These are phyloP conservation scores for Agelas oroides DNA, from an alignment of 37 sponge, comb jelly and placozoan species.

Conservation along the genomic window DNA sequence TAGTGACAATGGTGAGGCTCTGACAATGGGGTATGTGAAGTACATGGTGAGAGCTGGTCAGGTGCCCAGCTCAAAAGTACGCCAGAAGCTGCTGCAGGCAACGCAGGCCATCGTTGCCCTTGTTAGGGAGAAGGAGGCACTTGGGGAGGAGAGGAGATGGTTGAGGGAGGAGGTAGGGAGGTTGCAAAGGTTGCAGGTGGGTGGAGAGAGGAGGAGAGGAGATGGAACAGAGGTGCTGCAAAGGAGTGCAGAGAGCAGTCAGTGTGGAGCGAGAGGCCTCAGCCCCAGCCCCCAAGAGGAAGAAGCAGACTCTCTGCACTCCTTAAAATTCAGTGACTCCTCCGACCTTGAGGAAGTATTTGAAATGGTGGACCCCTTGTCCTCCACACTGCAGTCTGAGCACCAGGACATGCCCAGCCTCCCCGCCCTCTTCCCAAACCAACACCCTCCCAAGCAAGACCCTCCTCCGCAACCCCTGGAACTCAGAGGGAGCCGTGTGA, in stretches of 20 bases:
- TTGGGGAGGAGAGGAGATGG: background rate
- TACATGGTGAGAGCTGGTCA: slow-evolving; percentile 58
- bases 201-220: slow-evolving; percentile 13
- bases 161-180: background rate
- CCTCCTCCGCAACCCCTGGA: too few relatives aligned
- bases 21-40: slow-evolving; percentile 21
- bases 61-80: slow-evolving; percentile 48
- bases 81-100: slow-evolving; percentile 63
- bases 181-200: background rate
- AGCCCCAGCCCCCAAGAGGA: background rate
- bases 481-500: too few relatives aligned
- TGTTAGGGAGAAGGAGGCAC: slow-evolving; percentile 39
- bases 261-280: background rate
- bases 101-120: slow-evolving; percentile 67
- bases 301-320: background rate
- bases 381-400: too few relatives aligned
- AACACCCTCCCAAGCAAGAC: too few relatives aligned
- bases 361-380: background rate
- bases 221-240: too few relatives aligned
- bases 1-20: too few relatives aligned
- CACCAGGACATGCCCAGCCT: too few relatives aligned
- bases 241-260: background rate
- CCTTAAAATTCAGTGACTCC: slow-evolving; percentile 15
- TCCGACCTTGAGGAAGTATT: background rate
- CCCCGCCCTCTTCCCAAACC: too few relatives aligned